A percentile compares a stretch with the other conserved stretches of the same genome.
phyloP scores from a whole-genome alignment of 1,140 invertebrate species.

The Polypedilum pembai region DNA sequence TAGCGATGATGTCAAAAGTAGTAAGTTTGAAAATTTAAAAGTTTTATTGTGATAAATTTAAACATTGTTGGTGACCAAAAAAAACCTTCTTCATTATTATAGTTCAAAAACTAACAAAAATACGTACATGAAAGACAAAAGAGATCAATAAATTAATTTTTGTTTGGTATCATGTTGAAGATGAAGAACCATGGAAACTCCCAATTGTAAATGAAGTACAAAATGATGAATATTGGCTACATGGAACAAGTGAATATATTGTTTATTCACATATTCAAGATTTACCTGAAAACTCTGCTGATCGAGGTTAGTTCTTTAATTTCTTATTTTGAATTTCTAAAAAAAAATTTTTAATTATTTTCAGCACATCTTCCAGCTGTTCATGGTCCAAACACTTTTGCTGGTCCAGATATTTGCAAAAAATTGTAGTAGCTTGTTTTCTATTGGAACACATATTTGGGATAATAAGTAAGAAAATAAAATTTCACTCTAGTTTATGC shows the following conservation, averaged over 20 bases:
- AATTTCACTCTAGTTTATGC: no score
- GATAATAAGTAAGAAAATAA: constrained; percentile 38
- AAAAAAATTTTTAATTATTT: no score
- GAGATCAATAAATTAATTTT: constrained; percentile 71
- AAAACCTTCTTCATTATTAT: no score
- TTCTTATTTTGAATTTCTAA: no score
- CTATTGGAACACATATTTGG: constrained; percentile 36
- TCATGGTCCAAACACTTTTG: constrained; percentile 56
- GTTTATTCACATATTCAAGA: constrained; percentile 76
- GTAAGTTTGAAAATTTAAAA: no score
- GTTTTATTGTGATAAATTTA: no score
- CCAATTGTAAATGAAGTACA: constrained; percentile 50
- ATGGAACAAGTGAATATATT: constrained; percentile 68
- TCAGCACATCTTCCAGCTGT: constrained; percentile 68
- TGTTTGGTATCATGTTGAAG: constrained; percentile 77
- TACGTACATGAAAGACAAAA: constrained; percentile 56
- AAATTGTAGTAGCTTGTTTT: not conserved
- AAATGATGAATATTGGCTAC: constrained; percentile 54
- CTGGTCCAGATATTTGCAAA: constrained; percentile 45
- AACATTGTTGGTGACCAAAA: no score
- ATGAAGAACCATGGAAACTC: constrained; percentile 62
- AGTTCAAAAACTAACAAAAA: constrained; percentile 54
- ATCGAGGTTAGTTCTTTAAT: constrained; percentile 42
- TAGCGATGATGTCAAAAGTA: constrained; percentile 31
- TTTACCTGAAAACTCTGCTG: constrained; percentile 86